phyloP scores from a whole-genome alignment of 2,113 vertebrate species.

The Puma concolor region DNA sequence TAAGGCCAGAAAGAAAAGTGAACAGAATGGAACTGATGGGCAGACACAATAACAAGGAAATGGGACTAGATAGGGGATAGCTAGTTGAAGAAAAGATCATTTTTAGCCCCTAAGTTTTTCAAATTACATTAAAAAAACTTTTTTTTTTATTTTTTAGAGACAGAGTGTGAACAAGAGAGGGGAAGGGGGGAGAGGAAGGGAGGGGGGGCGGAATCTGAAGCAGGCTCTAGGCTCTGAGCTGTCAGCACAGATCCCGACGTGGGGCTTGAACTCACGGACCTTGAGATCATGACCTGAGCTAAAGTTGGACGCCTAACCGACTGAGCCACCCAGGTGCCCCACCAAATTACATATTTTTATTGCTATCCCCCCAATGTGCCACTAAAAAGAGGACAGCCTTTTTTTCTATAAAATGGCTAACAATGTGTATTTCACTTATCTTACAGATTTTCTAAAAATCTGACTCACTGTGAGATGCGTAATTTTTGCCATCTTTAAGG shows the following conservation, averaged over 20 bases:
- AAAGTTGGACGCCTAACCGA: too few relatives aligned
- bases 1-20: not conserved
- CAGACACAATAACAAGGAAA: not conserved
- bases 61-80: not conserved
- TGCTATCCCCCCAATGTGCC: not conserved
- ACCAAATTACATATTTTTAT: not conserved
- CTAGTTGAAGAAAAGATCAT: not conserved
- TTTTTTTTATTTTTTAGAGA: too few relatives aligned
- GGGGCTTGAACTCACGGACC: too few relatives aligned
- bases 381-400: not conserved
- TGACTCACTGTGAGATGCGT: not conserved
- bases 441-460: not conserved
- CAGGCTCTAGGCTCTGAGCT: too few relatives aligned
- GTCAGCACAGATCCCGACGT: too few relatives aligned
- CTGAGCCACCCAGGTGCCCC: too few relatives aligned
- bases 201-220: too few relatives aligned
- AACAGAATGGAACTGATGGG: not conserved
- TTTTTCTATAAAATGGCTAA: slow-evolving; percentile 12
- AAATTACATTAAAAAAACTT: not conserved
- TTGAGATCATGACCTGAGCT: too few relatives aligned
- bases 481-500: not conserved
- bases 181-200: too few relatives aligned
- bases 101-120: not conserved
- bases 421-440: not conserved
- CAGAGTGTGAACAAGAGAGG: too few relatives aligned